A percentile compares a stretch with the other conserved stretches of the same genome.
Conservation (phyloP, 2,888 invertebrate species). For the Cephus nigrinus region DNA sequence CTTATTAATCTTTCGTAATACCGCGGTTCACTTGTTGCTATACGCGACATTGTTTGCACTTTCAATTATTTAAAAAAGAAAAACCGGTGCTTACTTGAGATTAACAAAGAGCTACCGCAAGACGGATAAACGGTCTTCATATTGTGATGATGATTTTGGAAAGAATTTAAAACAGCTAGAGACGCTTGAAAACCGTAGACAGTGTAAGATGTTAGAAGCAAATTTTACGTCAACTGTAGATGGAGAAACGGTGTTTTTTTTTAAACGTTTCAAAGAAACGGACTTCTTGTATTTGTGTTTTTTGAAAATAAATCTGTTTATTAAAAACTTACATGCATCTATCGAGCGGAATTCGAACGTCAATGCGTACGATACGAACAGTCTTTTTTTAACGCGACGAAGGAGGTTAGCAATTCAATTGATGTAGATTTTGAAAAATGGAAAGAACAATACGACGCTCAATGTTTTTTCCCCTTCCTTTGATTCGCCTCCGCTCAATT, state of each 20-base stretch:
- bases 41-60: neutral
- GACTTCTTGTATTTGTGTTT: neutral
- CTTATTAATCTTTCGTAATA: neutral
- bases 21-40: neutral
- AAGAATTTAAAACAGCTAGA: neutral
- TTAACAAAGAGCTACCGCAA: neutral
- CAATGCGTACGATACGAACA: neutral
- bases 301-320: neutral
- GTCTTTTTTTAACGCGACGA: neutral
- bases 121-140: neutral
- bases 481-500: neutral
- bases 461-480: neutral
- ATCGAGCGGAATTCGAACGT: neutral
- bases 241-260: neutral
- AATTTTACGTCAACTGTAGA: neutral
- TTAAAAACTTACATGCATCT: neutral
- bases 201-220: neutral
- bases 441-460: neutral
- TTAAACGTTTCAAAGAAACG: neutral
- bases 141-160: neutral
- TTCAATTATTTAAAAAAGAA: neutral
- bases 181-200: neutral
- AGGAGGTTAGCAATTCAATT: neutral
- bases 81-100: neutral
- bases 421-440: neutral